These are phyloP conservation scores for Halcyon chelicuti DNA, from an alignment of 2,797 vertebrate species.

Conservation along the genomic window DNA sequence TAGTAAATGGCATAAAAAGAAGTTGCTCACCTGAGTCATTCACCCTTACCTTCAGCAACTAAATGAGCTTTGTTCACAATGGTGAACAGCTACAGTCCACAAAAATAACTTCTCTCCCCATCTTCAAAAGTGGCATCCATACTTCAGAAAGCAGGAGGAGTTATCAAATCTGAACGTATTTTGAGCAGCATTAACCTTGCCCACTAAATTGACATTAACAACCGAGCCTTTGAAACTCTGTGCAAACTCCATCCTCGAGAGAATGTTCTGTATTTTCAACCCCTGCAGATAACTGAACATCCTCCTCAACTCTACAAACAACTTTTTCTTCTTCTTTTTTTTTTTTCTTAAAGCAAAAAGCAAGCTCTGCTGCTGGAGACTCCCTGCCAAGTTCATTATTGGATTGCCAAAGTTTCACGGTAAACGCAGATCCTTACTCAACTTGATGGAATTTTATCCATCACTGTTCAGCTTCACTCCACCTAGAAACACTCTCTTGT, in stretches of 20 bases:
- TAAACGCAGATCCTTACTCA: background rate
- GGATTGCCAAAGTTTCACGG: background rate
- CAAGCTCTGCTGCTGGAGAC: background rate
- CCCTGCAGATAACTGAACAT: background rate
- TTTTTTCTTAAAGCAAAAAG: background rate
- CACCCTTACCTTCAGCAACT: background rate
- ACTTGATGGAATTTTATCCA: background rate
- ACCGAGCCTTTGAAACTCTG: background rate
- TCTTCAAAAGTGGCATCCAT: background rate
- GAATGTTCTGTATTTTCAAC: background rate
- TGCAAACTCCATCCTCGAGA: background rate
- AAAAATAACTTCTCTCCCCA: background rate
- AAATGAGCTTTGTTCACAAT: background rate
- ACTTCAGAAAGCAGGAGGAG: background rate
- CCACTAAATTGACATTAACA: background rate
- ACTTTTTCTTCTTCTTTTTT: background rate
- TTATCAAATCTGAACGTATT: background rate
- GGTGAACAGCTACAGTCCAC: background rate
- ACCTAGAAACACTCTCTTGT: background rate
- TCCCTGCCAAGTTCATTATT: background rate
- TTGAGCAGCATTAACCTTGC: background rate
- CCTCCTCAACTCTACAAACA: background rate
- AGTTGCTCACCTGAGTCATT: background rate
- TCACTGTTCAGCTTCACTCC: background rate
- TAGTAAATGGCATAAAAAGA: background rate